A percentile compares a stretch with the other conserved stretches of the same genome.
Conservation (phyloP, 2,888 invertebrate genomes). For the Zele albiditarsus region DNA sequence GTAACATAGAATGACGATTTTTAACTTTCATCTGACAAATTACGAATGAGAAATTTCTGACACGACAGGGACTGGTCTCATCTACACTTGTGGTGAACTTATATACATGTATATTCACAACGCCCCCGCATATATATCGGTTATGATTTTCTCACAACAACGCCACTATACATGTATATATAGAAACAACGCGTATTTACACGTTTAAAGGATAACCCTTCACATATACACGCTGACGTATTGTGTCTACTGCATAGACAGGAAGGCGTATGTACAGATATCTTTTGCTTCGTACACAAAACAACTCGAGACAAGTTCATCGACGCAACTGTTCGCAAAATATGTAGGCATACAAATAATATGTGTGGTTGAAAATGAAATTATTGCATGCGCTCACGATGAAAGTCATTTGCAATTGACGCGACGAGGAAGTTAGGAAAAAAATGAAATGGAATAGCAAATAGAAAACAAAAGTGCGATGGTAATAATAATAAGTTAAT, state of each 20-base stretch:
- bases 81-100: constrained; percentile 60
- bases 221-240: constrained; percentile 53
- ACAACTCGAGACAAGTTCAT: neutral
- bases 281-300: neutral
- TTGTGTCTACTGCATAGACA: constrained; percentile 63
- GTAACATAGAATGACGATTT: neutral
- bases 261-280: neutral
- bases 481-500: constrained; percentile 20
- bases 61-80: constrained; percentile 64
- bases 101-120: constrained; percentile 49
- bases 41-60: constrained; percentile 58
- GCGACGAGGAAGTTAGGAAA: neutral
- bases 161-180: neutral
- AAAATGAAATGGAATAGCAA: neutral
- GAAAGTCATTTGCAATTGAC: neutral
- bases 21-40: neutral
- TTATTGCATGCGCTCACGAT: neutral
- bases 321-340: neutral
- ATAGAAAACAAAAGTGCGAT: neutral
- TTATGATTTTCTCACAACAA: constrained; percentile 37
- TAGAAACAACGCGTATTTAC: constrained; percentile 55
- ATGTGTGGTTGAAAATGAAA: too few species aligned
- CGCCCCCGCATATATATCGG: constrained; percentile 59
- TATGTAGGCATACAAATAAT: neutral
- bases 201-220: constrained; percentile 57